A percentile compares a stretch with the other conserved stretches of the same genome.
phyloP scores from a whole-genome alignment of 2,888 invertebrate species.

The Acanthosepion esculentum region DNA sequence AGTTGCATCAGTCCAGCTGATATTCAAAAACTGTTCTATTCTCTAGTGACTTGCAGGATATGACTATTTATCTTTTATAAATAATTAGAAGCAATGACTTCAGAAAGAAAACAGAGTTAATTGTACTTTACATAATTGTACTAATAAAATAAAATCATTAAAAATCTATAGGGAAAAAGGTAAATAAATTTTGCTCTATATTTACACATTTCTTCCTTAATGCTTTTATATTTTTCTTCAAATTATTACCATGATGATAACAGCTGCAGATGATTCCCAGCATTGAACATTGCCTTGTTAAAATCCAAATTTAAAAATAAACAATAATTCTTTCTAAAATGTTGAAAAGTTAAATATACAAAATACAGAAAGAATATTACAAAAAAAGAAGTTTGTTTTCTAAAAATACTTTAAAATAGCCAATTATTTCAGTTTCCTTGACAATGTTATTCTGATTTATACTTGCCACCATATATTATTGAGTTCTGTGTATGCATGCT shows the following conservation, averaged over 20 bases:
- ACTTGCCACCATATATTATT: not conserved
- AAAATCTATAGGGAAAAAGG: not conserved
- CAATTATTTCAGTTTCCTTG: not conserved
- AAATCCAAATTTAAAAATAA: not conserved
- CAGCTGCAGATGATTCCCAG: not conserved
- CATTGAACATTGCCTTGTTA: constrained; percentile 18
- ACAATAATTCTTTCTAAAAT: not conserved
- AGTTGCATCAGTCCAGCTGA: too few relatives aligned
- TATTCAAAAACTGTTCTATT: too few relatives aligned
- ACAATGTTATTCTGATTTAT: constrained; percentile 14
- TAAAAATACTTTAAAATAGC: not conserved
- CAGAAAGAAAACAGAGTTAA: not conserved
- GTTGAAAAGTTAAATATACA: not conserved
- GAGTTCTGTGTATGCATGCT: too few relatives aligned
- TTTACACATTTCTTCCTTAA: not conserved
- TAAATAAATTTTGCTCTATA: not conserved
- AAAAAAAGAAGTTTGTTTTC: not conserved
- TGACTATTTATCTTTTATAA: too few relatives aligned
- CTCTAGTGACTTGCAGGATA: too few relatives aligned
- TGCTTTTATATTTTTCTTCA: not conserved
- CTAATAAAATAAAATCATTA: not conserved
- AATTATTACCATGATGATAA: not conserved
- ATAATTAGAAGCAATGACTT: too few relatives aligned
- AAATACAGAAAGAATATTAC: not conserved
- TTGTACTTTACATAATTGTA: not conserved